phyloP scores from a whole-genome alignment of 2,797 vertebrate species.

The Poeciliopsis turneri region DNA sequence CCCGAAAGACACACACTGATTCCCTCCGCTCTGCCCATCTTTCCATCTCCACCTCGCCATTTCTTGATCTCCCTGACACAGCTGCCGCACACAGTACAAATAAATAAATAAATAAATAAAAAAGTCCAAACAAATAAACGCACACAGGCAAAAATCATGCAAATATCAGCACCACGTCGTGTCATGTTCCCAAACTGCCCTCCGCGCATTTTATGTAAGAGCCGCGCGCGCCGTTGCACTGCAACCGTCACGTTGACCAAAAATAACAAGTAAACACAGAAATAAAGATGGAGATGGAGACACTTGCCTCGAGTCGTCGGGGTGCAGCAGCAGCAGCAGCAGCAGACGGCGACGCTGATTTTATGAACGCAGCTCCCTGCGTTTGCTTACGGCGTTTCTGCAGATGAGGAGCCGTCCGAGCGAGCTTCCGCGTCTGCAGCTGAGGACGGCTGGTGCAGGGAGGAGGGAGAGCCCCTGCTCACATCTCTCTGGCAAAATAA shows the following conservation, averaged over 20 bases:
- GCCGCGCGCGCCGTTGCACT: slow-evolving; percentile 69
- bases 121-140: background rate
- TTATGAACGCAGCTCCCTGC: slow-evolving; percentile 46
- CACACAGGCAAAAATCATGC: slow-evolving; percentile 2
- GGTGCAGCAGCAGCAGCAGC: slow-evolving; percentile 41
- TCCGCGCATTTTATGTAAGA: slow-evolving; percentile 17
- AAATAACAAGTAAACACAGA: slow-evolving; percentile 26
- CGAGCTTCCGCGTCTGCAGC: slow-evolving; percentile 36
- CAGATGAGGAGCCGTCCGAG: slow-evolving; percentile 39
- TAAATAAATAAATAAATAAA: background rate
- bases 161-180: slow-evolving; percentile 4
- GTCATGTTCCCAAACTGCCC: slow-evolving; percentile 26
- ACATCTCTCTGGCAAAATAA: slow-evolving; percentile 49
- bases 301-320: slow-evolving; percentile 64
- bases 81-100: background rate
- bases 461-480: slow-evolving; percentile 22
- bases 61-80: slow-evolving; percentile 4
- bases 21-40: slow-evolving; percentile 17
- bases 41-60: slow-evolving; percentile 7
- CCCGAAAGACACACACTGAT: slow-evolving; percentile 39
- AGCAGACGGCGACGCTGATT: slow-evolving; percentile 29
- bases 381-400: slow-evolving; percentile 49
- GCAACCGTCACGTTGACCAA: slow-evolving; percentile 72
- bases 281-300: slow-evolving; percentile 44
- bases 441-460: slow-evolving; percentile 48